phyloP scores from a whole-genome alignment of 2,113 vertebrate species.

The Empidonax traillii region DNA sequence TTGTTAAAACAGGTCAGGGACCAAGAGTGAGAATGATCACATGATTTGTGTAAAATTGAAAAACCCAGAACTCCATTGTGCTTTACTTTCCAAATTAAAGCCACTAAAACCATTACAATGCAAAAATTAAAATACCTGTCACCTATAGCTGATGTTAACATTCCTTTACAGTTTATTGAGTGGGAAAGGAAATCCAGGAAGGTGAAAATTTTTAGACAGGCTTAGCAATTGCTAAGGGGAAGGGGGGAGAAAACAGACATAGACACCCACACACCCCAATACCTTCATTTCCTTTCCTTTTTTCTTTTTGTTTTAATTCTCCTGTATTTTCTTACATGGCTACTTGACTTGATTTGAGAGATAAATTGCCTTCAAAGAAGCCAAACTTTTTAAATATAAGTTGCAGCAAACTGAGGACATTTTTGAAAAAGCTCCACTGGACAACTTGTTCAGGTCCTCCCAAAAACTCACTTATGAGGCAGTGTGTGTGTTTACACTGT shows the following conservation, averaged over 20 bases:
- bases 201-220: background rate
- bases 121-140: background rate
- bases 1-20: background rate
- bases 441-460: background rate
- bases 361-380: background rate
- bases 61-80: background rate
- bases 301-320: background rate
- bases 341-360: background rate
- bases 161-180: background rate
- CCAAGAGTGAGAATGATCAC: background rate
- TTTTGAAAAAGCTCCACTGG: background rate
- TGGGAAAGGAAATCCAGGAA: background rate
- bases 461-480: background rate
- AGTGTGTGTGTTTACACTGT: background rate
- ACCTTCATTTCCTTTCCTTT: background rate
- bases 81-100: background rate
- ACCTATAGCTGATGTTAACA: background rate
- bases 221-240: background rate
- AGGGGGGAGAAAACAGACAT: background rate
- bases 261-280: fast-evolving
- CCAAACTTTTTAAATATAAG: background rate
- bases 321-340: background rate
- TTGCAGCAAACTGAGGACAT: background rate
- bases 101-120: background rate
- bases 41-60: background rate